A percentile compares a stretch with the other conserved stretches of the same genome.
Evolutionary conservation across 2,113 vertebrate genomes (phyloP).

Genomic region (Gopherus flavomarginatus): DNA sequence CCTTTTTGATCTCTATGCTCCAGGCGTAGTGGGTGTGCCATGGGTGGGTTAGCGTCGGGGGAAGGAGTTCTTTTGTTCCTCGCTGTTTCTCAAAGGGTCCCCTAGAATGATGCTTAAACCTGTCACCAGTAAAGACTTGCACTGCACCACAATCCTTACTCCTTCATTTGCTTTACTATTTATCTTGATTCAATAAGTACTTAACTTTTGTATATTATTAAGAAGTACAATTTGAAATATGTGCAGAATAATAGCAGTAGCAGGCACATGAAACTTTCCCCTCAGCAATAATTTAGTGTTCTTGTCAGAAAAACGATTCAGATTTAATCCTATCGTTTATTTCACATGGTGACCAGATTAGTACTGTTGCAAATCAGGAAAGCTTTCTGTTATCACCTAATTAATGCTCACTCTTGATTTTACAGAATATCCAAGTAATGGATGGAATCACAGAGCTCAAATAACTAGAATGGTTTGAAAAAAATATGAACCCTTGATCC

Average conservation of each 20-base stretch:
- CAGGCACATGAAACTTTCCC: background rate
- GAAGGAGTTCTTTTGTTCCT: background rate
- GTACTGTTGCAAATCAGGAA: background rate
- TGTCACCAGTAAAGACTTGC: background rate
- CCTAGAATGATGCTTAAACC: background rate
- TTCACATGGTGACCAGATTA: slow-evolving; percentile 12
- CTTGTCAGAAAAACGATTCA: slow-evolving; percentile 18
- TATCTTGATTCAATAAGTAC: background rate
- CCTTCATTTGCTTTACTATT: background rate
- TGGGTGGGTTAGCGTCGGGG: background rate
- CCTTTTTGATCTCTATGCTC: background rate
- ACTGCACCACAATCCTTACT: background rate
- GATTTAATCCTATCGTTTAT: background rate
- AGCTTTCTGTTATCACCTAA: background rate
- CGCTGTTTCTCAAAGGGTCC: background rate
- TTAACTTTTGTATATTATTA: background rate
- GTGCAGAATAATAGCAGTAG: background rate
- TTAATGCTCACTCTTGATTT: slow-evolving; percentile 10
- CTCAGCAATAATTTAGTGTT: slow-evolving; percentile 19
- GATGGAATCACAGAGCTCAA: background rate
- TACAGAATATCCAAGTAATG: slow-evolving; percentile 17
- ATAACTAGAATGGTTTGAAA: background rate
- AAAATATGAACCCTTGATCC: background rate
- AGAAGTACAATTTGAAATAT: slow-evolving; percentile 4
- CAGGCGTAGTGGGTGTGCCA: background rate